Evolutionary conservation across 2,888 invertebrate species (phyloP), one percentile per base, ranked within the genome.

Genomic region (Hesperia comma): DNA sequence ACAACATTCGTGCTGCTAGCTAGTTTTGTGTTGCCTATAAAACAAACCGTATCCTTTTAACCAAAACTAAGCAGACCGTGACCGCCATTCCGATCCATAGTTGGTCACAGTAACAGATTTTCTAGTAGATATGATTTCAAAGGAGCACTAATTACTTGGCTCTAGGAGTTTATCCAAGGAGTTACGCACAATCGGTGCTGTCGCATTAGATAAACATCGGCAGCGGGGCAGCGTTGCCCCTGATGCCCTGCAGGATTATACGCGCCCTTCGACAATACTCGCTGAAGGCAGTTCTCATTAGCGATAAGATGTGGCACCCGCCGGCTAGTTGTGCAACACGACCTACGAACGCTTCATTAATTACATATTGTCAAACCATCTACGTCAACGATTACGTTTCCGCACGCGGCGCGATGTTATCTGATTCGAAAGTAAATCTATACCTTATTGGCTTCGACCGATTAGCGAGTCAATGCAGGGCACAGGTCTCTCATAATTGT

Each of bases 321-420:
- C 72, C 74, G 71, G 76, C 82, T 82, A 79, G 84, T 85, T 84
- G 86, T 81, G 83, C 83, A 80, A 84, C 80, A 84, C 78, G 71
- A 73, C 68, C 72, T 71, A 70, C 66, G 75, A 79, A 84, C 79
- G 78, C 78, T 82, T 85, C 86, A 86, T 90, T 90, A 89, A 88
- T 89, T 86, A 83, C 77, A 82, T 84, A 88, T 88, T 88, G 87
- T 88, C 82, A 81, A 78, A 81, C 82, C 78, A 75, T 69, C 61
- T 17, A 68, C 15, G 75, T 76, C 79, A 73, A 73, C 79, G 81
- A 82, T 85, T 78, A 81, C 83, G 82, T 86, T 81, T 78, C 72
- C 46, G 58, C 46, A 67, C 56, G 41, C 40, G 37, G 54, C 19
- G 51, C 69, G 37, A 55, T 15, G 15, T 15, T 55, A 55, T 37